These are phyloP conservation scores for Drosophila acutilabella DNA, from an alignment of 2,888 invertebrate species.

Conservation along the genomic window DNA sequence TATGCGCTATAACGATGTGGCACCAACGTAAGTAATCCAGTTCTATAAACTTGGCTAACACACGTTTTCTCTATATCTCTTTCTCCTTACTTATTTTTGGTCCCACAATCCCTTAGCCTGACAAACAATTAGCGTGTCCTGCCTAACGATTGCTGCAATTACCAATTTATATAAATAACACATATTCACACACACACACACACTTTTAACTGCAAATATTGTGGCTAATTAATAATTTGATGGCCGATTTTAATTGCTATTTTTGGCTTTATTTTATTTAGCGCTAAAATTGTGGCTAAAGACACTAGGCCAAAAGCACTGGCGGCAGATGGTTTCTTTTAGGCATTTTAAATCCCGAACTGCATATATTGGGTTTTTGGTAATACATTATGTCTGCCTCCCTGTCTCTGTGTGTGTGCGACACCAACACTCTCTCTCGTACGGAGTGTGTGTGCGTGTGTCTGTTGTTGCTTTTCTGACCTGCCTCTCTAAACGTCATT, in stretches of 20 bases:
- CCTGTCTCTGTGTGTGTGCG: conserved; percentile 6
- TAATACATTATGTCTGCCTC: conserved; percentile 39
- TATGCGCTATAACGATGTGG: conserved; percentile 93
- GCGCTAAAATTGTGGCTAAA: conserved; percentile 83
- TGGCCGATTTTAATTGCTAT: conserved; percentile 52
- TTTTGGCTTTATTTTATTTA: conserved; percentile 79
- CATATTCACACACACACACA: conserved; percentile 29
- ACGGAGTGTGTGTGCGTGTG: conserved; percentile 29
- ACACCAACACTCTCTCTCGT: conserved; percentile 9
- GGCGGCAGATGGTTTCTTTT: conserved; percentile 85
- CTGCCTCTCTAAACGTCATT: conserved; percentile 19
- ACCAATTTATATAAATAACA: conserved; percentile 13
- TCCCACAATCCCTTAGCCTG: conserved; percentile 10
- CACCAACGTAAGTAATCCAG: conserved; percentile 91
- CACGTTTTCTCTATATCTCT: conserved; percentile 8
- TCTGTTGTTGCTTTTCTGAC: conserved; percentile 37
- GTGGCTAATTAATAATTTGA: conserved; percentile 38
- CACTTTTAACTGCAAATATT: conserved; percentile 20
- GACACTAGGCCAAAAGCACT: conserved; percentile 85
- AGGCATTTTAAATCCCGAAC: conserved; percentile 73
- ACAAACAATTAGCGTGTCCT: conserved; percentile 13
- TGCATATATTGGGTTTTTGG: conserved; percentile 55
- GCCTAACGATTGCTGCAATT: conserved; percentile 7
- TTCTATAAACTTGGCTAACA: neutral
- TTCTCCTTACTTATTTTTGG: conserved; percentile 14